phyloP scores from a whole-genome alignment of 2,888 invertebrate genomes.

The Polyploca ridens region DNA sequence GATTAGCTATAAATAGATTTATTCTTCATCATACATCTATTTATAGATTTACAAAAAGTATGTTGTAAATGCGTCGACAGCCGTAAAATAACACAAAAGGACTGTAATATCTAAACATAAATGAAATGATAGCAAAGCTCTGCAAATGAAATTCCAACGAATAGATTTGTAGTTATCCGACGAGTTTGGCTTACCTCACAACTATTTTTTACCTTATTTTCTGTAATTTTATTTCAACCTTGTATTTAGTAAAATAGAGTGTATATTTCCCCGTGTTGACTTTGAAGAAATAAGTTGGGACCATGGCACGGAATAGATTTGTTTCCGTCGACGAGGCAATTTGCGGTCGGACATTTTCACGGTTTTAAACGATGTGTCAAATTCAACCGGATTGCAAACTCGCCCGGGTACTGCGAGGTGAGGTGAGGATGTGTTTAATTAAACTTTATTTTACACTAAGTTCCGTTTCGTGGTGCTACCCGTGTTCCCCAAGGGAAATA shows the following conservation, averaged over 20 bases:
- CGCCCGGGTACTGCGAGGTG: neutral
- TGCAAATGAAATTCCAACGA: conserved; percentile 15
- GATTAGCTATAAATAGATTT: too few species aligned
- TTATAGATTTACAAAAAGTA: too few species aligned
- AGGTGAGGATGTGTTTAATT: neutral
- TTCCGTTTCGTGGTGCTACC: too few species aligned
- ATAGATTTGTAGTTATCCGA: conserved; percentile 17
- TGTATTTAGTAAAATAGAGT: neutral
- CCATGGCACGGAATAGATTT: conserved; percentile 15
- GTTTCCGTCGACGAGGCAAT: conserved; percentile 20
- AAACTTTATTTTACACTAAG: too few species aligned
- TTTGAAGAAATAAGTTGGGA: conserved; percentile 15
- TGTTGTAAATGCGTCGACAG: too few species aligned
- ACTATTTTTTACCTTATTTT: neutral
- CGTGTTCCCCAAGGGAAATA: too few species aligned
- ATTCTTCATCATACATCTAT: too few species aligned
- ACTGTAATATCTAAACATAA: neutral
- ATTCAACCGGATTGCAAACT: neutral
- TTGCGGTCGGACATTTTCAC: conserved; percentile 11
- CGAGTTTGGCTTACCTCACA: conserved; percentile 10
- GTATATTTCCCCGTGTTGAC: conserved; percentile 5
- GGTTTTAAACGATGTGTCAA: conserved; percentile 15
- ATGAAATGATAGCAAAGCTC: neutral
- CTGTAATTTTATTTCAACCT: too few species aligned
- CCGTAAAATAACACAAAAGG: too few species aligned